These are phyloP conservation scores for Megaceryle alcyon DNA, from an alignment of 2,797 vertebrate species.

Conservation along the genomic window DNA sequence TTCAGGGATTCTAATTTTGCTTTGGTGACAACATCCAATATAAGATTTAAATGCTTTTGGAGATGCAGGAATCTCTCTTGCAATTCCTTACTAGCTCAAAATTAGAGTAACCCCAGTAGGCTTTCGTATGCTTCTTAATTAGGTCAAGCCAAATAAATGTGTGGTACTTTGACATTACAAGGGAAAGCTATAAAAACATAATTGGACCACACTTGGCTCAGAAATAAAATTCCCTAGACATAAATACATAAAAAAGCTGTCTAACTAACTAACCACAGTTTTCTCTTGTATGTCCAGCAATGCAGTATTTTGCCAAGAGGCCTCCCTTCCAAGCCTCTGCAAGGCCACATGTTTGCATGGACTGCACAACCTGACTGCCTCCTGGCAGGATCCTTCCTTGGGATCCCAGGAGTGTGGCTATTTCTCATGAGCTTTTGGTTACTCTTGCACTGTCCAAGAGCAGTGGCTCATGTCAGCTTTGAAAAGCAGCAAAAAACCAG, in stretches of 20 bases:
- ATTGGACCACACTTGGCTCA: background rate
- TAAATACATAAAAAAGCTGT: background rate
- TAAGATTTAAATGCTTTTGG: background rate
- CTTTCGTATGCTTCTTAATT: background rate
- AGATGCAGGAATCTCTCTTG: background rate
- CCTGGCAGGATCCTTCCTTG: background rate
- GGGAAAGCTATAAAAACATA: background rate
- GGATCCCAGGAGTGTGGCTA: rapidly evolving
- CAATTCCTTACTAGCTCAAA: background rate
- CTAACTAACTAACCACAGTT: background rate
- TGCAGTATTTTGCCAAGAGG: background rate
- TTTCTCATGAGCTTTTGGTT: background rate
- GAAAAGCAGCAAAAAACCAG: background rate
- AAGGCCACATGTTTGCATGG: background rate
- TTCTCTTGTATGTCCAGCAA: background rate
- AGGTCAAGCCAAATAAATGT: background rate
- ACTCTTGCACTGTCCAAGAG: background rate
- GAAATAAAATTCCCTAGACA: background rate
- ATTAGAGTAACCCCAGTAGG: background rate
- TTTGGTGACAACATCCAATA: background rate
- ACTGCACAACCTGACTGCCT: background rate
- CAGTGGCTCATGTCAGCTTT: background rate
- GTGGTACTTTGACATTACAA: background rate
- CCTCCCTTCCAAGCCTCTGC: background rate
- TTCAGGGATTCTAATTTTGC: slow-evolving; percentile 5